These are phyloP conservation scores for Andrena bicolor DNA, from an alignment of 2,888 invertebrate genomes.

Conservation along the genomic window DNA sequence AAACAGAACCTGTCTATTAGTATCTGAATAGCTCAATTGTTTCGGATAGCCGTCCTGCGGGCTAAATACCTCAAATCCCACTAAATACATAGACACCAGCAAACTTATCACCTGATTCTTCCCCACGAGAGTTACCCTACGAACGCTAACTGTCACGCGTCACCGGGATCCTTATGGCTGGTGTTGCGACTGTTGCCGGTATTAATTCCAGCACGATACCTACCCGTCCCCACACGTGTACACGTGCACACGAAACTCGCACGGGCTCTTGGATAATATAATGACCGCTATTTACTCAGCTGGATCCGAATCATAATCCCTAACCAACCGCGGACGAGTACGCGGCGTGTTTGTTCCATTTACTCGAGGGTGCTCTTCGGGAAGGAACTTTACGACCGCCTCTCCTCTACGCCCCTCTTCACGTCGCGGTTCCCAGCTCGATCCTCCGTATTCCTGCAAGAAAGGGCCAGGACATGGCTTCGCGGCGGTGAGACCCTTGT, in stretches of 20 bases:
- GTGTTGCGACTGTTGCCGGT: neutral
- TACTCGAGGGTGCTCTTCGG: slow-evolving; percentile 73
- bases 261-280: slow-evolving; percentile 52
- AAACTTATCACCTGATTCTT: neutral
- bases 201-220: slow-evolving; percentile 6
- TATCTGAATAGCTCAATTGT: neutral
- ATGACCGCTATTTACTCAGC: slow-evolving; percentile 72
- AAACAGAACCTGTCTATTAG: neutral
- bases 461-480: slow-evolving; percentile 54
- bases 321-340: slow-evolving; percentile 63
- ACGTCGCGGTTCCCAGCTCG: slow-evolving; percentile 22
- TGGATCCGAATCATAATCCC: slow-evolving; percentile 72
- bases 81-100: neutral
- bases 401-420: neutral
- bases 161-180: neutral
- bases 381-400: slow-evolving; percentile 71
- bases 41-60: neutral
- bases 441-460: slow-evolving; percentile 38
- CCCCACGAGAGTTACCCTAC: neutral
- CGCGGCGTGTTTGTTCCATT: slow-evolving; percentile 77
- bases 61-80: neutral
- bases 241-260: neutral
- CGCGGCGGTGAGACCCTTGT: slow-evolving; percentile 54
- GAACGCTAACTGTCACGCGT: neutral
- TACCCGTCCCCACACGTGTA: neutral